A percentile compares a stretch with the other conserved stretches of the same genome.
phyloP scores from a whole-genome alignment of 2,797 vertebrate genomes.

The Rhabdophis nuchalis region DNA sequence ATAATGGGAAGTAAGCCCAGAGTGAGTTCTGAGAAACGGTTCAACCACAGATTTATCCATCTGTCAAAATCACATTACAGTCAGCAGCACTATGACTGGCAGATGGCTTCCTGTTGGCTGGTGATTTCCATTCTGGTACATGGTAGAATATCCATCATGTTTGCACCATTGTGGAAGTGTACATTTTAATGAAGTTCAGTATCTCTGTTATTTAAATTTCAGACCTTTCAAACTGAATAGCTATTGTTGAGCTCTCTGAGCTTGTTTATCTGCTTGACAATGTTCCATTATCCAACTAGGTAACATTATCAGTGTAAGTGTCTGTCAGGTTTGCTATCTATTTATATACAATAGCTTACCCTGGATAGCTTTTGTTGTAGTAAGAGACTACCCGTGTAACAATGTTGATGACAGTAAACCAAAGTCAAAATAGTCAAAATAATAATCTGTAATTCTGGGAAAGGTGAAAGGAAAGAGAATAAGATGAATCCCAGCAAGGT shows the following conservation, averaged over 20 bases:
- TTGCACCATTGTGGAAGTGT: background rate
- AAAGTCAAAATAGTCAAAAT: background rate
- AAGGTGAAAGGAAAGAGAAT: background rate
- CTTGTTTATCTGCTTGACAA: background rate
- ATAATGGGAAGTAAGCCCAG: background rate
- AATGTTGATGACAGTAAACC: background rate
- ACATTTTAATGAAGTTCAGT: background rate
- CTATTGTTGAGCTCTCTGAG: background rate
- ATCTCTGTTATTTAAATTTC: background rate
- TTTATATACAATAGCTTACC: background rate
- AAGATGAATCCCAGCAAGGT: background rate
- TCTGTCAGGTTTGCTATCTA: background rate
- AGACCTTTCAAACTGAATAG: background rate
- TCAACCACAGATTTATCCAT: background rate
- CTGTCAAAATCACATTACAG: background rate
- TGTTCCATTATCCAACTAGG: background rate
- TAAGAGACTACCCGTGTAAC: background rate
- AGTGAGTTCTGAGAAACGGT: background rate
- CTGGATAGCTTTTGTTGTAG: background rate
- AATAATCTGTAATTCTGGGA: background rate
- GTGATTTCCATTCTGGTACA: background rate
- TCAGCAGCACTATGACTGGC: background rate
- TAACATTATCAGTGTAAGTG: background rate
- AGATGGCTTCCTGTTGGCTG: background rate
- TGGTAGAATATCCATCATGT: background rate